A percentile compares a stretch with the other conserved stretches of the same genome.
Evolutionary conservation across 2,888 invertebrate genomes (phyloP).

Genomic region (Stenotaenia linearis): DNA sequence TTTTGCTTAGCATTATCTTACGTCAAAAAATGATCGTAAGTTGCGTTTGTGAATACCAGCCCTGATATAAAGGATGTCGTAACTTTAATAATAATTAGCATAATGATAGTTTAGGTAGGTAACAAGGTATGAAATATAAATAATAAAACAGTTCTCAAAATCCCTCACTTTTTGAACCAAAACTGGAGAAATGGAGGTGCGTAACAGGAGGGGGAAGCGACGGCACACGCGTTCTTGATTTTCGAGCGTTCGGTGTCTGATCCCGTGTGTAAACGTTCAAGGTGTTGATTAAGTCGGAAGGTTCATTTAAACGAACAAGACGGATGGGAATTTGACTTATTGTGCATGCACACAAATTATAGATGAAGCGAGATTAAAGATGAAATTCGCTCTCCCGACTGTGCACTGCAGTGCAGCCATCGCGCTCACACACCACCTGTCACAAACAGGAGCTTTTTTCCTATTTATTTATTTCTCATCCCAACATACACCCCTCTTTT

Average conservation of each 20-base stretch:
- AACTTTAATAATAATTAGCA: too few relatives aligned
- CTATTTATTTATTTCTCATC: neutral
- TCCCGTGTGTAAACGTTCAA: neutral
- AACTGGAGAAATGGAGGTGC: neutral
- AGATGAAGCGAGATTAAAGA: neutral
- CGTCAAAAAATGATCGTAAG: too few relatives aligned
- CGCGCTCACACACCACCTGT: neutral
- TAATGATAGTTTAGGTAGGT: too few relatives aligned
- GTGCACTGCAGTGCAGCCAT: neutral
- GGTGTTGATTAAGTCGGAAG: conserved; percentile 7
- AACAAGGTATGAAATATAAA: too few relatives aligned
- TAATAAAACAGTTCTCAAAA: too few relatives aligned
- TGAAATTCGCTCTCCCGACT: neutral
- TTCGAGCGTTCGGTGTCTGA: neutral
- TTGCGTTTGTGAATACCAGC: too few relatives aligned
- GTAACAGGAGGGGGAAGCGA: neutral
- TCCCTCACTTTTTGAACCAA: neutral
- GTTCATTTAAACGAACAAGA: conserved; percentile 10
- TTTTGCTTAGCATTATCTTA: too few relatives aligned
- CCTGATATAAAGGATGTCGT: too few relatives aligned
- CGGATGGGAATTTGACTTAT: conserved; percentile 10
- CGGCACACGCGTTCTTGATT: neutral
- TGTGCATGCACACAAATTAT: conserved; percentile 11
- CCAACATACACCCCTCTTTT: neutral
- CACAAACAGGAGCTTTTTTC: neutral